Percentiles rank a stretch among this genome's conserved stretches.
These are phyloP conservation scores for Aphrophora alni DNA, from an alignment of 2,888 invertebrate species.

Conservation along the genomic window DNA sequence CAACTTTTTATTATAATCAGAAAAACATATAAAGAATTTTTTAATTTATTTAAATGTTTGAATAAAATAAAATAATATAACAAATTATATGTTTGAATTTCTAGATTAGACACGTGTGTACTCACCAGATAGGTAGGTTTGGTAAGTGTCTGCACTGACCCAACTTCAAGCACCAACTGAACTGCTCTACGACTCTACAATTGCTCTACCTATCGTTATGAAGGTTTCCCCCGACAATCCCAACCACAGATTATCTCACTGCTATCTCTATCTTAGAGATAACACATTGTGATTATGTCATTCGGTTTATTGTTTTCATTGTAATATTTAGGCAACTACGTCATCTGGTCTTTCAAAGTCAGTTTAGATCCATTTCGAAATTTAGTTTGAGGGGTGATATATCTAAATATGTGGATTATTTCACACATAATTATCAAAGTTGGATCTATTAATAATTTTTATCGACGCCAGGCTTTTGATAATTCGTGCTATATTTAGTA, in stretches of 20 bases:
- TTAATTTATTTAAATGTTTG: too few relatives aligned
- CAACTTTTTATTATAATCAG: too few relatives aligned
- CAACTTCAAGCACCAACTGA: constrained; percentile 1
- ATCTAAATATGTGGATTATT: neutral
- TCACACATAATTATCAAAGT: neutral
- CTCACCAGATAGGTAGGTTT: neutral
- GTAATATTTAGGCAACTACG: neutral
- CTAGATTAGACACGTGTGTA: neutral
- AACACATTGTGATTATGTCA: neutral
- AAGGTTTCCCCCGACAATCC: constrained; percentile 2
- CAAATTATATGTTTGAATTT: too few relatives aligned
- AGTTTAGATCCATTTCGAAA: neutral
- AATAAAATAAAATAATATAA: too few relatives aligned
- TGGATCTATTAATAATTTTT: neutral
- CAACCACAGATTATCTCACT: neutral
- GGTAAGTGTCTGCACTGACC: neutral
- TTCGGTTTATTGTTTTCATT: neutral
- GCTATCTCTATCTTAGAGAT: neutral
- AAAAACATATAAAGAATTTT: too few relatives aligned
- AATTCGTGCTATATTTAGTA: neutral
- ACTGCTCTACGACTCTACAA: neutral
- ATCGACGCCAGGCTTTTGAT: neutral
- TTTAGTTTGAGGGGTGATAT: neutral
- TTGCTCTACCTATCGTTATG: neutral
- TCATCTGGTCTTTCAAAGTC: neutral